Evolutionary conservation across 53 echinoderm and acorn worm genomes (phyloP), one percentile per base, ranked within the genome.

Genomic region (Arbacia lixula): DNA sequence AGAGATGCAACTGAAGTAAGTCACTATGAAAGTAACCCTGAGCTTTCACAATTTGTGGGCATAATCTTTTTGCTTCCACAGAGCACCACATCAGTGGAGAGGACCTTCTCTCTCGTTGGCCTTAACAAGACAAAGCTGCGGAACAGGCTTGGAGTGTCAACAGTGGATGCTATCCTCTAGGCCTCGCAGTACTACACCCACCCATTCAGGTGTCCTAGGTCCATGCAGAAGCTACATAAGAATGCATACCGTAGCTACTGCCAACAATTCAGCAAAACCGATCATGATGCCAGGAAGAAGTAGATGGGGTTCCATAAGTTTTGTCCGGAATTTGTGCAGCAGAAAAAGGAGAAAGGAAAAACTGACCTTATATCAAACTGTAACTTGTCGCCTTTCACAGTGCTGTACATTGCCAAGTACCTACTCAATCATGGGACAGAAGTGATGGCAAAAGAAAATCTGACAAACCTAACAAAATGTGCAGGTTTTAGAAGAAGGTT

Each of bases 91-190:
- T 26, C 71, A 26, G 71, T 37, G 20, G 37, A 71, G 71, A 71
- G 41, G 43, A 36, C 71, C 5, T 71, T 71, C 41, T 71, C 71
- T 36, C 36, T 36, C n/a, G 39, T 71, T 22, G 71, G 37, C 16
- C 71, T 71, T 22, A 71, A 71, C 39, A 71, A 71, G 20, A 71
- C 71, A 3, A 71, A 71, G 71, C 41, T 71, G 39, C 3, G 71
- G 39, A 71, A 34, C 71, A 4, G 20, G 4, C 71, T 71, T 40
- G 71, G 24, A 6, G 71, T 71, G 3, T 34, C 14, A 19, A 71
- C 71, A 38, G 39, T 37, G 11, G 71, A 71, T 5, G 71, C 71
- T 4, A 71, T 71, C 11, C 11, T 71, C 5, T 9, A 71, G 11
- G 24, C 6, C 21, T 22, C 71, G 19, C 24, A 34, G 24, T 22